Evolutionary conservation across 2,113 vertebrate genomes (phyloP), one percentile per base, ranked within the genome.

Genomic region (Labeo catla): DNA sequence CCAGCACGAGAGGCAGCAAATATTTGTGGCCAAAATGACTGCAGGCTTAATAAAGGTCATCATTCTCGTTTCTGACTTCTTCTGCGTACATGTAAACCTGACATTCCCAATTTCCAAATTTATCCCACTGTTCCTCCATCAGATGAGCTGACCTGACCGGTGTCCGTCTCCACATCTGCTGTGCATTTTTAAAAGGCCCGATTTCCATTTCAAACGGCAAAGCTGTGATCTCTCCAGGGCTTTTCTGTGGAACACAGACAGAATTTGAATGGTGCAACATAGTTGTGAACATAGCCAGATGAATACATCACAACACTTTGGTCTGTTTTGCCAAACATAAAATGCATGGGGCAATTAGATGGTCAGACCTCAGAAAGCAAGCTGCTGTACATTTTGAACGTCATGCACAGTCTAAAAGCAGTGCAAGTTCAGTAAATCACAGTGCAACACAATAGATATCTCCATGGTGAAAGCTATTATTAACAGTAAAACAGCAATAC

Each of bases 141-240:
- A 28, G 36, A 72, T 72, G 54, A 54, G 85, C 43, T 68, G 81
- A 86, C 76, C 77, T 63, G 59, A 66, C 77, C 34, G 45, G 63
- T 74, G 57, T 81, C 79, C 80, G 77, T 84, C 77, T n/a, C 66
- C 83, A 85, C 72, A 82, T 88, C 88, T 91, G 90, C 86, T 89
- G 87, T 91, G 89, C 88, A 88, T 89, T 91, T 91, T 91, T 89
- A 92, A 90, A 88, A 90, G 90, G 86, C 65, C 66, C 59, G 8
- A 93, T 95, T 94, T 93, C 89, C 91, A 95, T 94, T 95, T 95
- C 93, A 94, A 94, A 94, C 92, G 52, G 70, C 86, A 83, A 88
- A 86, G 83, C 87, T 66, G 83, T 84, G 91, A 84, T 88, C 85
- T 84, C 76, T 81, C 83, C 16, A 73, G 85, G 87, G 84, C 79